Conservation (phyloP, 2,113 vertebrate genomes). For the Regulus satrapa region DNA sequence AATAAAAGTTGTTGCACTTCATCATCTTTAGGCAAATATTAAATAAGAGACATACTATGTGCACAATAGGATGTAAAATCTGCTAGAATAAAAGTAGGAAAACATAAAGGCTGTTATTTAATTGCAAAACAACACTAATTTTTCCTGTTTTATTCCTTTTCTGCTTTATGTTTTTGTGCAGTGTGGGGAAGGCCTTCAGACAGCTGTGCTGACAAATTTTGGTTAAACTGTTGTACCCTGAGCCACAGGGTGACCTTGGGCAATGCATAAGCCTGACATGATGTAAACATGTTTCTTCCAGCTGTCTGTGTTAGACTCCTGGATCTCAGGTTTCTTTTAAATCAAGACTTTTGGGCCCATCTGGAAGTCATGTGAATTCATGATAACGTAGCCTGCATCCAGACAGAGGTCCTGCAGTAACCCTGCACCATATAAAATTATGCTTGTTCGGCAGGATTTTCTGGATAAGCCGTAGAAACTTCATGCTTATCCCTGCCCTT, state of each 20-base stretch:
- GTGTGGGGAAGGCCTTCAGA: background rate
- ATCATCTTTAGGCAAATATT: background rate
- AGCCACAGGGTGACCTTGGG: background rate
- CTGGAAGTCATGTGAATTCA: background rate
- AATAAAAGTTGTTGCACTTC: background rate
- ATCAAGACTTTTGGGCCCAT: background rate
- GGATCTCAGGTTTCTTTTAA: background rate
- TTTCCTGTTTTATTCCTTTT: background rate
- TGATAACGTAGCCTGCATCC: background rate
- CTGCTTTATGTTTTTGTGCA: background rate
- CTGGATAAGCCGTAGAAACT: background rate
- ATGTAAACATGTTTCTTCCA: background rate
- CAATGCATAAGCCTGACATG: fast-evolving
- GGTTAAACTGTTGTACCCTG: background rate
- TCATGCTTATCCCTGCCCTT: background rate
- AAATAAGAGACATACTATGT: background rate
- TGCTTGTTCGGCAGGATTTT: background rate
- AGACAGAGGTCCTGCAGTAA: background rate
- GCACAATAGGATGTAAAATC: background rate
- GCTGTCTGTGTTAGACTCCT: background rate
- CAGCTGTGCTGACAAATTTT: background rate
- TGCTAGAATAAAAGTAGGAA: background rate
- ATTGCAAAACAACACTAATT: background rate
- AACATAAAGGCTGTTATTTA: background rate
- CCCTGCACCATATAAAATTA: background rate